These are phyloP conservation scores for Oscarella lobularis DNA, from an alignment of 37 sponge, comb jelly and placozoan genomes.

Conservation along the genomic window DNA sequence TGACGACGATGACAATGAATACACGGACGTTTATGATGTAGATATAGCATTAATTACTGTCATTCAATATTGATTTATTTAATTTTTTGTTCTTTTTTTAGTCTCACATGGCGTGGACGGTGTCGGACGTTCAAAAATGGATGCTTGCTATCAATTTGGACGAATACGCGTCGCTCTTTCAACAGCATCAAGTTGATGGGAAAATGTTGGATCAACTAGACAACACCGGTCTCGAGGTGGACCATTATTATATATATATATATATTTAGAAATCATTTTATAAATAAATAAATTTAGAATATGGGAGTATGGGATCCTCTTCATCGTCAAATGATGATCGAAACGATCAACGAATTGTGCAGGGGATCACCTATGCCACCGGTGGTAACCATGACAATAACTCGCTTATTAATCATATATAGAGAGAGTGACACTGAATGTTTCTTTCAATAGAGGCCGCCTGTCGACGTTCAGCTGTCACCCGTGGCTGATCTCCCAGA, in stretches of 20 bases:
- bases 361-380: neutral
- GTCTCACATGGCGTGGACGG: constrained; percentile 47
- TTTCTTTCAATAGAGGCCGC: too few species aligned
- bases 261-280: neutral
- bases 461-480: too few species aligned
- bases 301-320: constrained; percentile 45
- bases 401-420: too few species aligned
- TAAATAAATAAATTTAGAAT: constrained; percentile 7
- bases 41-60: neutral
- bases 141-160: constrained; percentile 50
- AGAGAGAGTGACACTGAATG: too few species aligned
- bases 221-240: neutral
- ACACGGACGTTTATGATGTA: neutral
- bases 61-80: neutral
- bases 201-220: constrained; percentile 1
- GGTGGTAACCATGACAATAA: neutral
- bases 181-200: constrained; percentile 19
- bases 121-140: constrained; percentile 40
- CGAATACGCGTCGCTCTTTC: constrained; percentile 22
- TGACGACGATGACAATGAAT: neutral
- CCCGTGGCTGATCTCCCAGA: too few species aligned
- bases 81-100: neutral
- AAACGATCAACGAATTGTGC: constrained; percentile 64
- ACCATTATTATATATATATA: too few species aligned
- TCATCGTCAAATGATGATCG: constrained; percentile 47